phyloP scores from a whole-genome alignment of 2,797 vertebrate species.

The Acridotheres tristis region DNA sequence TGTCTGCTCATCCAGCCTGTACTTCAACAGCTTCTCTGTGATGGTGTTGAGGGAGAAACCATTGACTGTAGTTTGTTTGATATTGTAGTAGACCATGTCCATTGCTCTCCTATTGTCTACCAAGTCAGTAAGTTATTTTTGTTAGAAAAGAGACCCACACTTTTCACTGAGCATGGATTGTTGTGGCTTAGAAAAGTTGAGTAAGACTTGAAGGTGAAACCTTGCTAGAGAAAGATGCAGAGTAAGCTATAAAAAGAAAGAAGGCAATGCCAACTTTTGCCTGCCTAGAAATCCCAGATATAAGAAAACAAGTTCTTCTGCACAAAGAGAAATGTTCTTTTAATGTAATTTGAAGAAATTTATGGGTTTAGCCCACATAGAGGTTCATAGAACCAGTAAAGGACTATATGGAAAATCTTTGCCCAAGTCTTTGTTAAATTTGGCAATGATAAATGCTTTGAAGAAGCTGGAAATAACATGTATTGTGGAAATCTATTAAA shows the following conservation, averaged over 20 bases:
- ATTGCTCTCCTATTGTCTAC: background rate
- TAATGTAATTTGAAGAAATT: background rate
- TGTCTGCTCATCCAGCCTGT: background rate
- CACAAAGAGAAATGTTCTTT: background rate
- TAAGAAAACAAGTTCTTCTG: background rate
- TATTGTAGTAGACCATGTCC: background rate
- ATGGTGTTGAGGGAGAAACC: background rate
- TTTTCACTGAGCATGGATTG: background rate
- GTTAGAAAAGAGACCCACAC: background rate
- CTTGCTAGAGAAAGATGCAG: background rate
- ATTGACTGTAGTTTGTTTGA: background rate
- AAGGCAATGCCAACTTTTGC: background rate
- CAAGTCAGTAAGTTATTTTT: background rate
- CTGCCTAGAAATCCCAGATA: background rate
- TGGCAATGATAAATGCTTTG: background rate
- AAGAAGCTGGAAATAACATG: background rate
- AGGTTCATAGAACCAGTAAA: background rate
- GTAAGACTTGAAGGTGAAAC: background rate
- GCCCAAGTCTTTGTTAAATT: background rate
- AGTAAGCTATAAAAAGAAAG: background rate
- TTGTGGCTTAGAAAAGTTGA: background rate
- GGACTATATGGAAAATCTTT: background rate
- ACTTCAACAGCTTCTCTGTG: background rate
- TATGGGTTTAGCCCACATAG: background rate
- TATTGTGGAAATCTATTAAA: background rate